These are phyloP conservation scores for Microtus obscurus DNA, from an alignment of 2,797 vertebrate genomes.

Conservation along the genomic window DNA sequence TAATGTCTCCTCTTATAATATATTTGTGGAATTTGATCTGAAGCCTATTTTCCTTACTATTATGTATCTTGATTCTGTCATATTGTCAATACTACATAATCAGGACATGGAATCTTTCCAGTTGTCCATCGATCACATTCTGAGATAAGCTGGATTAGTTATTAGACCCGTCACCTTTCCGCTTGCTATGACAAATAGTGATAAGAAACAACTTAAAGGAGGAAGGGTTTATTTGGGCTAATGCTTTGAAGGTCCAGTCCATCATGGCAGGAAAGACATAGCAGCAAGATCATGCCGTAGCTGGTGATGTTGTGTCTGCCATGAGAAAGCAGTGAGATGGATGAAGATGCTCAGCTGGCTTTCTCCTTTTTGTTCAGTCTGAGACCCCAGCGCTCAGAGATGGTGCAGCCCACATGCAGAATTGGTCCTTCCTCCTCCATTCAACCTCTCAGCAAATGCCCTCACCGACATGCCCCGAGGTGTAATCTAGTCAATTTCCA, in stretches of 20 bases:
- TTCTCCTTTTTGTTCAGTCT: not conserved
- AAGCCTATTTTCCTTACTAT: not conserved
- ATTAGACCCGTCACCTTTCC: not conserved
- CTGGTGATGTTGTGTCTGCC: not conserved
- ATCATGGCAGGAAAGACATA: not conserved
- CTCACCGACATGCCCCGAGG: not conserved
- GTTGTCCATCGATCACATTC: not conserved
- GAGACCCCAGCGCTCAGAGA: not conserved
- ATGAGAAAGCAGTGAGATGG: not conserved
- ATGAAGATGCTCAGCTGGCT: not conserved
- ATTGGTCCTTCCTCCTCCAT: not conserved
- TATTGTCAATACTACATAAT: not conserved
- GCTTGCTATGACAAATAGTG: not conserved
- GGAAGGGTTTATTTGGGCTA: not conserved
- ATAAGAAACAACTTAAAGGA: not conserved
- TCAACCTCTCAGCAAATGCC: not conserved
- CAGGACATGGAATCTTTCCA: not conserved
- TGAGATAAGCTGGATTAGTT: not conserved
- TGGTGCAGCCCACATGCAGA: not conserved
- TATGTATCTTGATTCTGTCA: not conserved
- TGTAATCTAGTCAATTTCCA: not conserved
- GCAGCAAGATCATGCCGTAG: not conserved
- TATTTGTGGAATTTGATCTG: not conserved
- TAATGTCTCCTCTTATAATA: not conserved
- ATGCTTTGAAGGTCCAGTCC: not conserved